Conservation (phyloP, 2,113 vertebrate genomes). For the Pygoscelis adeliae region DNA sequence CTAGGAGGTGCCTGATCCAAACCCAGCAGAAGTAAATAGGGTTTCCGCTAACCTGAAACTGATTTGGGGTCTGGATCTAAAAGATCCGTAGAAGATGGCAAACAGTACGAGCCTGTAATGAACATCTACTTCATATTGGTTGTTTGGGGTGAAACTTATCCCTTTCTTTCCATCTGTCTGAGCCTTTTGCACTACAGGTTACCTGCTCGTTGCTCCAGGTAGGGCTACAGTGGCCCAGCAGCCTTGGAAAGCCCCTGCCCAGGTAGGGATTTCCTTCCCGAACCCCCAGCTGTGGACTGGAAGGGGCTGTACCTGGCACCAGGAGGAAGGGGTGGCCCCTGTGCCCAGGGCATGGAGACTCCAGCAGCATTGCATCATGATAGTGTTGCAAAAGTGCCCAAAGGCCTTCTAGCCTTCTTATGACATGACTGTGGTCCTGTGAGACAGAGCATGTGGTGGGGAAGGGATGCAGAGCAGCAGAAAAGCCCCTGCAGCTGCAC, state of each 20-base stretch:
- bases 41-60: background rate
- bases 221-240: background rate
- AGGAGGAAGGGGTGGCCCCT: background rate
- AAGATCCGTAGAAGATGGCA: background rate
- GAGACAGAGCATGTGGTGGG: background rate
- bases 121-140: background rate
- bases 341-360: background rate
- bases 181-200: background rate
- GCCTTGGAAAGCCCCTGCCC: background rate
- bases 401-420: background rate
- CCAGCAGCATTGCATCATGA: background rate
- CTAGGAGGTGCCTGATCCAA: background rate
- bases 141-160: background rate
- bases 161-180: background rate
- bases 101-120: background rate
- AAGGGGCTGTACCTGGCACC: background rate
- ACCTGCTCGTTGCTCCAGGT: background rate
- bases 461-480: background rate
- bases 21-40: background rate
- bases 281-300: background rate
- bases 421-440: fast-evolving
- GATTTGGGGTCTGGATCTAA: background rate
- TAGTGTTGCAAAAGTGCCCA: background rate
- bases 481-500: background rate
- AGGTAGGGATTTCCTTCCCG: background rate